Conservation (phyloP, 1,140 invertebrate genomes). For the Tyrophagus putrescentiae region DNA sequence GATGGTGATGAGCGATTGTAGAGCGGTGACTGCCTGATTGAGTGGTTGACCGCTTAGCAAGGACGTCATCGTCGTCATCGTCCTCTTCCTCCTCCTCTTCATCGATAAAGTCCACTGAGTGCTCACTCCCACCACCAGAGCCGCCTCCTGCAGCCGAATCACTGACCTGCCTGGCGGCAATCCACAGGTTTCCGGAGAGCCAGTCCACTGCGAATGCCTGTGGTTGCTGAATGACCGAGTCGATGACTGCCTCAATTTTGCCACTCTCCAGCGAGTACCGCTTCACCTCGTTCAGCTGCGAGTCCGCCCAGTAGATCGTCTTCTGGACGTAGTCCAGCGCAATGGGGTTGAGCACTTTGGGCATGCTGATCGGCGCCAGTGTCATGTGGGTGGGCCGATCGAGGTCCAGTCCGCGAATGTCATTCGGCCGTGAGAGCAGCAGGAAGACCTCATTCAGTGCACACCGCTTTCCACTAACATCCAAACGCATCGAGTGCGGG, state of each 20-base stretch:
- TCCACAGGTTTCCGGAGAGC: slow-evolving; percentile 56
- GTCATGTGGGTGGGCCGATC: slow-evolving; percentile 54
- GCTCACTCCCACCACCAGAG: no score
- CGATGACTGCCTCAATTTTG: slow-evolving; percentile 51
- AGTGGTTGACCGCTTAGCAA: no score
- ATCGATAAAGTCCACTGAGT: slow-evolving; percentile 28
- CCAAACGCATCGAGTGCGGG: slow-evolving; percentile 59
- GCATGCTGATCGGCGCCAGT: slow-evolving; percentile 54
- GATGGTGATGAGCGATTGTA: no score
- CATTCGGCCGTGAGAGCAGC: slow-evolving; percentile 52
- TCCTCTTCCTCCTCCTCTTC: not conserved
- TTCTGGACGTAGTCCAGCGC: slow-evolving; percentile 52
- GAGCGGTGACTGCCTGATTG: no score
- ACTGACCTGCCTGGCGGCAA: slow-evolving; percentile 37
- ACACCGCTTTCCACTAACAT: slow-evolving; percentile 44
- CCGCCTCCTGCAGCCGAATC: no score
- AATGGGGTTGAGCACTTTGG: slow-evolving; percentile 39
- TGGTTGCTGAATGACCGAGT: slow-evolving; percentile 41
- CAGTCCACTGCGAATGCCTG: slow-evolving; percentile 54
- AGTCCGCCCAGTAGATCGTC: slow-evolving; percentile 62
- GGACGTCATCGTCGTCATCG: slow-evolving; percentile 4
- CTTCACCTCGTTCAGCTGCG: slow-evolving; percentile 55
- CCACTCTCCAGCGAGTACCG: slow-evolving; percentile 49
- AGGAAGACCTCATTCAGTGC: slow-evolving; percentile 57
- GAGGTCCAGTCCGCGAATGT: slow-evolving; percentile 66